phyloP scores from a whole-genome alignment of 2,797 vertebrate species.

The Protosalanx chinensis region DNA sequence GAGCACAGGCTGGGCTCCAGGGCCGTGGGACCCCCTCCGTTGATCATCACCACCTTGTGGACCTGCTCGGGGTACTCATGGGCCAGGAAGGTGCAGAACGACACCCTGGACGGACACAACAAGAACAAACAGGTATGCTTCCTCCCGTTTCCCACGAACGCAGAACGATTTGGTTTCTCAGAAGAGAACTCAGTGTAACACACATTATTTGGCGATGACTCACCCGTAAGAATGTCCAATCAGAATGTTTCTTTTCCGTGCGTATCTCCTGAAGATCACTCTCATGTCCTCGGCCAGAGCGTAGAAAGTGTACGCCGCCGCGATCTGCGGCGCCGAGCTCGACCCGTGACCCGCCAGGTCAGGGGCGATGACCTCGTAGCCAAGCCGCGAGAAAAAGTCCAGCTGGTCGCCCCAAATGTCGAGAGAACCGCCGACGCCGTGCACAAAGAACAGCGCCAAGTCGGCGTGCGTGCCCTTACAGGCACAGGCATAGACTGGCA shows the following conservation, averaged over 20 bases:
- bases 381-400: conserved; percentile 89
- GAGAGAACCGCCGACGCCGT: conserved; percentile 91
- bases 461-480: conserved; percentile 88
- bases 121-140: neutral
- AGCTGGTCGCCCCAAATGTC: conserved; percentile 96
- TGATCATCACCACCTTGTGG: conserved; percentile 98
- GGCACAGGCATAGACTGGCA: no score
- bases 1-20: conserved; percentile 96
- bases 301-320: conserved; percentile 93
- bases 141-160: neutral
- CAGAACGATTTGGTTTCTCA: neutral
- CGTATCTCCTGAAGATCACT: conserved; percentile 88
- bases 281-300: conserved; percentile 91
- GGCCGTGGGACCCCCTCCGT: conserved; percentile 92
- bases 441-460: conserved; percentile 93
- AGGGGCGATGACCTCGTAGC: conserved; percentile 91
- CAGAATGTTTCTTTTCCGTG: conserved; percentile 89
- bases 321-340: conserved; percentile 87
- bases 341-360: conserved; percentile 90
- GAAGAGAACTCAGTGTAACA: neutral
- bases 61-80: conserved; percentile 95
- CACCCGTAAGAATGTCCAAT: conserved; percentile 97
- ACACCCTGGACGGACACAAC: conserved; percentile 75
- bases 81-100: conserved; percentile 95
- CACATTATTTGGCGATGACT: conserved; percentile 35